phyloP scores from a whole-genome alignment of 2,113 vertebrate species.

The Ophthalmolycus amberensis region DNA sequence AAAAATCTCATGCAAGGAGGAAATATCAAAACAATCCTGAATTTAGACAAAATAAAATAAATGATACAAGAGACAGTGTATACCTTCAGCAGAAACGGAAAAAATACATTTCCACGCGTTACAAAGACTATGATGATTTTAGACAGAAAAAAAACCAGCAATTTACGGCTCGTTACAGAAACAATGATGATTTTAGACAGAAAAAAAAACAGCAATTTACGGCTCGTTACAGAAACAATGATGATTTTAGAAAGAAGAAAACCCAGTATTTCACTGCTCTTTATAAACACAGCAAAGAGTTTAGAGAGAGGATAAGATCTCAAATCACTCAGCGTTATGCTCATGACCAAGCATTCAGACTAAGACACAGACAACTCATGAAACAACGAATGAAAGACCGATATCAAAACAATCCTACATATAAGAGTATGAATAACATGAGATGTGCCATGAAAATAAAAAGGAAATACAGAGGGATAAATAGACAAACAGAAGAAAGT shows the following conservation, averaged over 20 bases:
- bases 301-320: not conserved
- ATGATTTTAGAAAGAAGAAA: no score
- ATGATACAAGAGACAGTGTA: not conserved
- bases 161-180: no score
- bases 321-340: not conserved
- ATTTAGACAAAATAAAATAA: not conserved
- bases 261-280: no score
- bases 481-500: not conserved
- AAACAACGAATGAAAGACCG: not conserved
- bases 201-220: not conserved
- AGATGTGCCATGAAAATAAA: not conserved
- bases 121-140: not conserved
- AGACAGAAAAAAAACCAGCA: not conserved
- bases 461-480: not conserved
- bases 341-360: not conserved
- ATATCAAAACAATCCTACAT: not conserved
- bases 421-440: not conserved
- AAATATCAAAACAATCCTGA: not conserved
- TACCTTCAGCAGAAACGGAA: not conserved
- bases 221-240: no score
- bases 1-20: not conserved
- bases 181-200: not conserved
- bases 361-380: not conserved
- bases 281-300: not conserved
- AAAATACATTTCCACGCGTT: not conserved